A percentile compares a stretch with the other conserved stretches of the same genome.
Conservation (phyloP, 2,113 vertebrate species). For the Octodon degus region DNA sequence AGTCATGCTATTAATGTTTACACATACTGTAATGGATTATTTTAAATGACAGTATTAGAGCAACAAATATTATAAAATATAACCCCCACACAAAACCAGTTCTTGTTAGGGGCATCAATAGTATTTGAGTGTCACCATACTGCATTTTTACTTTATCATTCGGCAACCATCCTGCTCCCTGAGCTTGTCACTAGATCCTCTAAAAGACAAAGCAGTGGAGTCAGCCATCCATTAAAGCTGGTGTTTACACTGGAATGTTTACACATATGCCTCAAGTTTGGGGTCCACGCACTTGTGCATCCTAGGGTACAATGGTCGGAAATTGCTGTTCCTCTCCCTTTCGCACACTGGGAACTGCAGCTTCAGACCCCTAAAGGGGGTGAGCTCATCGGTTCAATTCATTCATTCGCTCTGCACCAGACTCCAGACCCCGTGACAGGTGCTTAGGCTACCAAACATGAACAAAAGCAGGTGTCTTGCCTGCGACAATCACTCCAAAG, state of each 20-base stretch:
- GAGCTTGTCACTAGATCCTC: background rate
- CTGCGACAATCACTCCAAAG: background rate
- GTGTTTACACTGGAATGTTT: background rate
- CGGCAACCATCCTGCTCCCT: background rate
- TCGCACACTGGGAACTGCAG: background rate
- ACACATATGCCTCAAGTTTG: background rate
- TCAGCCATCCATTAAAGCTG: background rate
- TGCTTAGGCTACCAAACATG: background rate
- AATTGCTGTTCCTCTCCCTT: background rate
- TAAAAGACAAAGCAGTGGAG: background rate
- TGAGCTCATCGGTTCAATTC: background rate
- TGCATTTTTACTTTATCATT: background rate
- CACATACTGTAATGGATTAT: background rate
- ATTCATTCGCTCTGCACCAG: background rate
- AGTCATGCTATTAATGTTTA: conserved; percentile 3
- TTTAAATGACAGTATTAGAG: background rate
- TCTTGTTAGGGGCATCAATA: background rate
- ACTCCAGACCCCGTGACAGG: background rate
- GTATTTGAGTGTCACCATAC: background rate
- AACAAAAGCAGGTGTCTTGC: background rate
- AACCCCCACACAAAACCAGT: background rate
- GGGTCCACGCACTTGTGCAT: background rate
- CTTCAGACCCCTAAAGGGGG: background rate
- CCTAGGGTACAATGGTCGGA: background rate
- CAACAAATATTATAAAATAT: background rate